These are phyloP conservation scores for Calliphora vomitoria DNA, from an alignment of 2,888 invertebrate genomes.

Conservation along the genomic window DNA sequence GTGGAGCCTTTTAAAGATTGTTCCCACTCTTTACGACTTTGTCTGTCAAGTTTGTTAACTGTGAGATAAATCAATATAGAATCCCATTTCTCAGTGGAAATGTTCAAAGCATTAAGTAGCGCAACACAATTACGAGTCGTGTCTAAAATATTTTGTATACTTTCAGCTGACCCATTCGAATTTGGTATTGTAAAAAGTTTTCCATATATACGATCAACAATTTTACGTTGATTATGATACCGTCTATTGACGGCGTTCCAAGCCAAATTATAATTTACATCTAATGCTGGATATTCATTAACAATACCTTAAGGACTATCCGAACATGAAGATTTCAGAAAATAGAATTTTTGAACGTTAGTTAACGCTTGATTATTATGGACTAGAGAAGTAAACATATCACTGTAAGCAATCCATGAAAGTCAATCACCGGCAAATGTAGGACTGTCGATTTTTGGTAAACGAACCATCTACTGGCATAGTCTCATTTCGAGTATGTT, in stretches of 20 bases:
- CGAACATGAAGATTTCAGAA: too few relatives aligned
- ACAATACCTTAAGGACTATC: too few relatives aligned
- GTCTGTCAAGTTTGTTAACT: slow-evolving; percentile 25
- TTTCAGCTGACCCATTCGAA: slow-evolving; percentile 39
- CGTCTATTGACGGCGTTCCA: slow-evolving; percentile 21
- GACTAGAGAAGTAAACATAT: too few relatives aligned
- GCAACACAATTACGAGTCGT: slow-evolving; percentile 36
- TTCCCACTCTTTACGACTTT: slow-evolving; percentile 20
- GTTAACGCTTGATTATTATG: too few relatives aligned
- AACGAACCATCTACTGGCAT: too few relatives aligned
- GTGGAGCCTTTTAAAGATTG: slow-evolving; percentile 18
- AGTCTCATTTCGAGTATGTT: too few relatives aligned
- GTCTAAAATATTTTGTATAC: slow-evolving; percentile 43
- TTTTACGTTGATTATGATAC: slow-evolving; percentile 50
- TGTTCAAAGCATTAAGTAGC: not conserved
- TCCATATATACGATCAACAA: slow-evolving; percentile 6
- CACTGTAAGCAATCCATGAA: too few relatives aligned
- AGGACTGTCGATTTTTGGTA: too few relatives aligned
- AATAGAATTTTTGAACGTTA: too few relatives aligned
- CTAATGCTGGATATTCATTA: too few relatives aligned
- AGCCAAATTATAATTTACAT: slow-evolving; percentile 28
- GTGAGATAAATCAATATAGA: slow-evolving; percentile 2
- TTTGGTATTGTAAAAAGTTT: slow-evolving; percentile 19
- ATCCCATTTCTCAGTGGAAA: not conserved
- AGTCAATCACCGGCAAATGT: too few relatives aligned